Conservation (phyloP, 2,113 vertebrate genomes). For the Caracal caracal region DNA sequence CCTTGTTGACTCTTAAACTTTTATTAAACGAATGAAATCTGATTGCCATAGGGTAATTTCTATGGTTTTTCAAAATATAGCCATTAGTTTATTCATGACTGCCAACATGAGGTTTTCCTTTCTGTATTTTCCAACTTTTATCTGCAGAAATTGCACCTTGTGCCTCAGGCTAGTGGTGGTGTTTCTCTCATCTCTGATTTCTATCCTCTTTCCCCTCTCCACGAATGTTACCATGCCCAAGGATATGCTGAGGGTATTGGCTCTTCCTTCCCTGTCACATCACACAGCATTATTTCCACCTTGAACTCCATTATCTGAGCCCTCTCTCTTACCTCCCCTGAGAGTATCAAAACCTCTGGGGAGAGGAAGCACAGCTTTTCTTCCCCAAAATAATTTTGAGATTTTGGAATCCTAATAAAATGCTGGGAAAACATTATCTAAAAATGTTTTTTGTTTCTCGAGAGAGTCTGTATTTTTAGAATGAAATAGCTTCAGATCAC, state of each 20-base stretch:
- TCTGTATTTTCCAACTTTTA: not conserved
- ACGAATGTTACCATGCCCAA: rapidly evolving
- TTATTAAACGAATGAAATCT: not conserved
- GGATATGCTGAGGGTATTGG: rapidly evolving
- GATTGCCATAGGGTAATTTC: not conserved
- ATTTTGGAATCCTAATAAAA: not conserved
- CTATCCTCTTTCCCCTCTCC: not conserved
- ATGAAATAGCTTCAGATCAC: not conserved
- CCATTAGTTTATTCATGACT: not conserved
- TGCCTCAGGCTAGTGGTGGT: not conserved
- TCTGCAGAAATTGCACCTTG: not conserved
- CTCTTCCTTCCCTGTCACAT: no score
- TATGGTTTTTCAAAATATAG: not conserved
- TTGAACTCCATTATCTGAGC: not conserved
- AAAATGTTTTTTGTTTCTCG: not conserved
- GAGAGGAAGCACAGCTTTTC: not conserved
- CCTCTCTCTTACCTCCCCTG: not conserved
- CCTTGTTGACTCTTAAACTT: not conserved
- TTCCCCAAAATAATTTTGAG: not conserved
- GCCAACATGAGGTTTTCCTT: not conserved
- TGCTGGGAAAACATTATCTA: not conserved
- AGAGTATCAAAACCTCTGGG: not conserved
- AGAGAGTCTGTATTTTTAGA: not conserved
- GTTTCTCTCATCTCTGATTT: not conserved
- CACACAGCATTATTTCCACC: rapidly evolving